Conservation (phyloP, 1,140 invertebrate genomes). For the Drosophila eugracilis region DNA sequence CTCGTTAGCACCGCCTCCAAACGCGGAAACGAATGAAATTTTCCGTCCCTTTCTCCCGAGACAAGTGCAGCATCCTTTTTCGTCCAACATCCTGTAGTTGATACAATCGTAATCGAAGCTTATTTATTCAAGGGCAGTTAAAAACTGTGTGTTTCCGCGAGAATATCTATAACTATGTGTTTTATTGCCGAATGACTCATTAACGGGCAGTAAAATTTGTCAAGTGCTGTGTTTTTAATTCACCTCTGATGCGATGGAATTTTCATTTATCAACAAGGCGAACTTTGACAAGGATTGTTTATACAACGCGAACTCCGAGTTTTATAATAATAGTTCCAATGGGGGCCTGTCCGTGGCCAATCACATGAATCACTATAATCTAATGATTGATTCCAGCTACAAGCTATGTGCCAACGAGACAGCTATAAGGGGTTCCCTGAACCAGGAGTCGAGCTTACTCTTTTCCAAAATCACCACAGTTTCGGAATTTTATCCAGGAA, state of each 20-base stretch:
- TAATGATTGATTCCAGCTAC: conserved; percentile 68
- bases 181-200: conserved; percentile 61
- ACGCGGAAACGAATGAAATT: conserved; percentile 55
- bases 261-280: conserved; percentile 72
- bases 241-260: conserved; percentile 65
- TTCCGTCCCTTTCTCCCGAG: conserved; percentile 64
- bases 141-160: conserved; percentile 61
- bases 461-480: conserved; percentile 75
- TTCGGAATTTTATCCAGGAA: conserved; percentile 65
- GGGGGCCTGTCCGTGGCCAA: conserved; percentile 55
- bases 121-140: conserved; percentile 76
- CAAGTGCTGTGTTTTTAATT: conserved; percentile 25
- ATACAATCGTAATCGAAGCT: conserved; percentile 70
- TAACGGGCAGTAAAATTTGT: conserved; percentile 45
- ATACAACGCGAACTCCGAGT: conserved; percentile 55
- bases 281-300: conserved; percentile 74
- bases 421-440: conserved; percentile 61
- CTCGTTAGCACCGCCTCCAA: conserved; percentile 65
- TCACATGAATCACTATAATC: conserved; percentile 70
- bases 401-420: conserved; percentile 68
- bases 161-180: conserved; percentile 54
- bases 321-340: conserved; percentile 56
- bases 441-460: conserved; percentile 68
- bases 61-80: conserved; percentile 69
- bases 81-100: conserved; percentile 65